Base-by-base conservation (phyloP, 1,140 invertebrate species). In the Microplitis mediator region DNA sequence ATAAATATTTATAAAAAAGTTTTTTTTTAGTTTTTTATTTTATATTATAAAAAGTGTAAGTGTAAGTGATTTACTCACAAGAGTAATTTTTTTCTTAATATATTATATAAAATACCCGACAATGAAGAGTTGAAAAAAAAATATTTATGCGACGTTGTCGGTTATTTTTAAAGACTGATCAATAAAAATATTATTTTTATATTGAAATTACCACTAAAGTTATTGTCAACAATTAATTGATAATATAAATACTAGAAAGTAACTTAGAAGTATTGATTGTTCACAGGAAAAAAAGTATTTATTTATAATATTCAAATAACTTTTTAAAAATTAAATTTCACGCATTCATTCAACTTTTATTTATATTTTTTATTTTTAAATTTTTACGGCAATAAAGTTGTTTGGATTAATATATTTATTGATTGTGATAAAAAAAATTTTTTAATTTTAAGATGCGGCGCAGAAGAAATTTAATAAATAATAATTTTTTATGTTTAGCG, bases 161-260 rank as follows among this genome's bases (percentile, higher is more conserved):
- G 39, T 45, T 45, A 45, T 45, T 9, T 45, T 45, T 45, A 9
- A 45, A 45, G 39, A 66, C 32, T 66, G 52, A 32, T 31, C 23
- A 65, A 23, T 50, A 39, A 31, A 65, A 14, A 51, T 66, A 23
- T 66, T 66, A 66, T 66, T 66, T 66, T 66, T 52, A 45, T 66
- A 66, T 66, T 56, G 54, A 56, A 50, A 65, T 50, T 8, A 50
- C 36, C 23, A 16, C 23, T 65, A 16, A 50, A 65, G 36, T 36
- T 45, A 36, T 13, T 45, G n/a, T 56, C 6, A 56, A 5, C 35
- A 23, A 23, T 23, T 23, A 23, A 23, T 23, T 64, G 32, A 23
- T 23, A 2, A 23, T 45, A 9, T 45, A 45, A 45, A 45, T 6
- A 11, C 11, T 45, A 45, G 39, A 52, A 51, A 66, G 64, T 66